Evolutionary conservation across 2,797 vertebrate species (phyloP), one percentile per base, ranked within the genome.

Genomic region (Betta splendens): DNA sequence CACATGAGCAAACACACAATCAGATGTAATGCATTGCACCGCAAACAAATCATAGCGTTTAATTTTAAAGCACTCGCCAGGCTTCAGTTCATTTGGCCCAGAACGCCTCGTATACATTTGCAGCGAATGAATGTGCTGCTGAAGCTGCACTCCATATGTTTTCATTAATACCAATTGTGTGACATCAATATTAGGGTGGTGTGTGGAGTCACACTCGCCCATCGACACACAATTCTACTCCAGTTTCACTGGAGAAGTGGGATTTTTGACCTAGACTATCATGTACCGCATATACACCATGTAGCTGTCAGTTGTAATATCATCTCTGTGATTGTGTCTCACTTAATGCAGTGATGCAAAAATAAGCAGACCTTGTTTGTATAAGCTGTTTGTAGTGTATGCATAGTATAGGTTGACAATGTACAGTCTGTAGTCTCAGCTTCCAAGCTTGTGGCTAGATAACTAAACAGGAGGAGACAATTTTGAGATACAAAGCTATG

Each of bases 1-100:
- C 72, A 73, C 83, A 66, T 22, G 47, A 77, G 72, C 67, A 69
- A 83, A 85, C 77, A 65, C 62, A 76, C 84, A 84, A 80, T 80
- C 83, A 75, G 74, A 62, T 60, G 46, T 63, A 67, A 83, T 59
- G 80, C 58, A 60, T 26, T 7, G 58, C 58, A 8, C 32, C 37
- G 9, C 77, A 80, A 72, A 83, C 80, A 85, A 83, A 79, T 79
- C 75, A 54, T 18, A 50, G 72, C 66, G 5, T 75, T 86, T 78
- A 40, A 77, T 83, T 83, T 75, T 45, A 55, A 52, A 69, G 72
- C 23, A 42, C 56, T 66, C 4, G 60, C 54, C 16, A 2, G 55
- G 70, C 67, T 64, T 29, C 9, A 77, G 56, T 61, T 84, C 65
- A 56, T 79, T 86, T 84, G 22, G 36, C 67, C 10, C 52, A 38